Conservation (phyloP, 2,888 invertebrate species). For the Reticulitermes lucifugus region DNA sequence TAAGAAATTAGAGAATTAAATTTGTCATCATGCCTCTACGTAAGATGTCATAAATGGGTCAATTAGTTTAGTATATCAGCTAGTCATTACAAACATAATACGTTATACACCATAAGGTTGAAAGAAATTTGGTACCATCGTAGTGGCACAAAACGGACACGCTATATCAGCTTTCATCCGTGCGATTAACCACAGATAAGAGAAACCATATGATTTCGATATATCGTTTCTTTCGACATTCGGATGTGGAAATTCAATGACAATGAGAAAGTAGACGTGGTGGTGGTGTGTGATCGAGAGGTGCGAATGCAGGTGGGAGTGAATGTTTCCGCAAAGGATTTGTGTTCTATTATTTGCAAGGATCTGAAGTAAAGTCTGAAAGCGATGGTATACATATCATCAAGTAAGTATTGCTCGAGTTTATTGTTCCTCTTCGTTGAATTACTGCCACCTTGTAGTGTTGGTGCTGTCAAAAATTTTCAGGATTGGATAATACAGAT, state of each 20-base stretch:
- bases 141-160: background rate
- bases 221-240: background rate
- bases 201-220: no score
- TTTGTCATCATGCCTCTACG: no score
- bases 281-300: background rate
- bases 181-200: no score
- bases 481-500: no score
- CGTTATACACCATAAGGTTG: no score
- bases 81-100: no score
- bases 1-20: no score
- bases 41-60: no score
- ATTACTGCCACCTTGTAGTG: no score
- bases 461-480: no score
- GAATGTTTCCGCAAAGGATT: background rate
- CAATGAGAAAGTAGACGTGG: background rate
- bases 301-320: background rate
- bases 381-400: slow-evolving; percentile 37
- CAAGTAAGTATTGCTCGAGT: slow-evolving; percentile 38
- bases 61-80: no score
- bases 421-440: background rate
- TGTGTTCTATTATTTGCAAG: background rate
- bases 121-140: background rate
- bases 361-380: background rate
- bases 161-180: no score
- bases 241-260: background rate